Conservation (phyloP, 2,888 invertebrate species). For the Cybosia mesomella region DNA sequence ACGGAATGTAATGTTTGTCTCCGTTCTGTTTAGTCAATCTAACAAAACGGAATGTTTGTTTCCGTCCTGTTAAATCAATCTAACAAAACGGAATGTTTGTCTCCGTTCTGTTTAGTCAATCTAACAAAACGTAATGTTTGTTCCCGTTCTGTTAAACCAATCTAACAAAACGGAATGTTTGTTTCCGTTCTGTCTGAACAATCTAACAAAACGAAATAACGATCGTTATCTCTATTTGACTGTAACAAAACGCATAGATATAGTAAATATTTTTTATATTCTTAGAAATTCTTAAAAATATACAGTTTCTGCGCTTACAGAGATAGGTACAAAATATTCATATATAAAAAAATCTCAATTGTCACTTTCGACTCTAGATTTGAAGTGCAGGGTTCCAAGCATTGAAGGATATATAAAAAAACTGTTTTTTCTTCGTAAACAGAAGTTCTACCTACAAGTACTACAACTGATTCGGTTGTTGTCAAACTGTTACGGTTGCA, state of each 20-base stretch:
- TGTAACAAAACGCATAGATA: not conserved
- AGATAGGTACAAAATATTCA: slow-evolving; percentile 6
- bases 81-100: too few relatives aligned
- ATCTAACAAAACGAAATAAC: too few relatives aligned
- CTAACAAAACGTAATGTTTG: too few relatives aligned
- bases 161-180: too few relatives aligned
- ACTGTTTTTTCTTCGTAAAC: too few relatives aligned
- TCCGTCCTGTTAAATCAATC: not conserved
- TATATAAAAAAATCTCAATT: not conserved
- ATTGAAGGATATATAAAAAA: not conserved
- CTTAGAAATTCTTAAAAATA: slow-evolving; percentile 5
- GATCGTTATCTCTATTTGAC: too few relatives aligned
- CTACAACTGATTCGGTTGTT: not conserved
- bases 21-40: too few relatives aligned
- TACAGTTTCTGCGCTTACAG: slow-evolving; percentile 8
- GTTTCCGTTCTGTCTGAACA: too few relatives aligned
- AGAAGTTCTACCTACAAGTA: not conserved
- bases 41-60: too few relatives aligned
- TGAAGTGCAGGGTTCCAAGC: not conserved
- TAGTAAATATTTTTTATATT: slow-evolving; percentile 6
- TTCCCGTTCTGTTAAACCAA: too few relatives aligned
- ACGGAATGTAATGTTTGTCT: too few relatives aligned
- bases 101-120: too few relatives aligned
- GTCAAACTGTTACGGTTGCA: not conserved
- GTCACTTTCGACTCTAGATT: not conserved